Conservation (phyloP, 2,113 vertebrate species). For the Coregonus clupeaformis region DNA sequence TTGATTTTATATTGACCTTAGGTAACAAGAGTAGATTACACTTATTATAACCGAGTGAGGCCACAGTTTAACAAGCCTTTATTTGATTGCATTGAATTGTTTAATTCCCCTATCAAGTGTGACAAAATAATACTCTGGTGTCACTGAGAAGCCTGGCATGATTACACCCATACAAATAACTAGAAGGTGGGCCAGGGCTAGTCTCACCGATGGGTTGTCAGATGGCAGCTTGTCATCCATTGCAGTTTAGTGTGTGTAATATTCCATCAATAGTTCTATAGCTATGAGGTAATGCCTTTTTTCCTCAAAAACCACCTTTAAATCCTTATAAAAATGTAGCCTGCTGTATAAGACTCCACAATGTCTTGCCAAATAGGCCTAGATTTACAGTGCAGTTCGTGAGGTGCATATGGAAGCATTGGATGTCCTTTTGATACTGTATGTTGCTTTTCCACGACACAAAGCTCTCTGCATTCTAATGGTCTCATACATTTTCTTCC, state of each 20-base stretch:
- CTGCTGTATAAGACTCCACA: too few relatives aligned
- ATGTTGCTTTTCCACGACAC: too few relatives aligned
- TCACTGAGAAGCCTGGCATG: neutral
- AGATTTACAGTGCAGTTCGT: too few relatives aligned
- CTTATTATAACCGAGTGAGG: conserved; percentile 11
- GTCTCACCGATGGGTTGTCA: neutral
- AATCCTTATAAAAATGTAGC: too few relatives aligned
- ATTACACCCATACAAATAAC: too few relatives aligned
- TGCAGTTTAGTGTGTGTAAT: neutral
- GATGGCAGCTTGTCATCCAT: neutral
- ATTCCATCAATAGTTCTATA: neutral
- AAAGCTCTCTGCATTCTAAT: too few relatives aligned
- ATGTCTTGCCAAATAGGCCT: too few relatives aligned
- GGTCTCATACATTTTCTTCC: neutral
- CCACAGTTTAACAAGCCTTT: conserved; percentile 33
- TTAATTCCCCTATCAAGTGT: conserved; percentile 7
- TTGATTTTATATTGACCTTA: conserved; percentile 46
- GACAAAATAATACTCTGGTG: neutral
- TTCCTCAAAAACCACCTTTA: too few relatives aligned
- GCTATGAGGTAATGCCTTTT: too few relatives aligned
- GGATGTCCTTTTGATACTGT: too few relatives aligned
- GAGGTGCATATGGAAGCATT: too few relatives aligned
- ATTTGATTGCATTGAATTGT: conserved; percentile 17
- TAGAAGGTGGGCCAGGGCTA: too few relatives aligned
- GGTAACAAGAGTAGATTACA: conserved; percentile 31